Conservation (phyloP, 2,797 vertebrate species). For the Sebastes goodei region DNA sequence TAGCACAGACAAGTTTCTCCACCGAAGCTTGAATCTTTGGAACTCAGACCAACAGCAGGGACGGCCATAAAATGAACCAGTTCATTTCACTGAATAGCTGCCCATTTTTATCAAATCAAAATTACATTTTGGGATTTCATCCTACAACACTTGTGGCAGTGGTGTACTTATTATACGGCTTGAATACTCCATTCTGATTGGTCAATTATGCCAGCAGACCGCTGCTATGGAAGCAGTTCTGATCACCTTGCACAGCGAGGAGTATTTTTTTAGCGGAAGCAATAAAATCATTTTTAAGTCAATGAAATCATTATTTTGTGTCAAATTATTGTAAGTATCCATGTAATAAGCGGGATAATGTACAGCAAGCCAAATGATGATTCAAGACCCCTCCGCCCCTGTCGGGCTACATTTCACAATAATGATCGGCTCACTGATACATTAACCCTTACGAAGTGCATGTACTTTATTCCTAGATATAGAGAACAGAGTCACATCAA, state of each 20-base stretch:
- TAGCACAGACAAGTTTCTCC: background rate
- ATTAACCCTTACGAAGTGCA: too few relatives aligned
- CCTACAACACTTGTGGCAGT: background rate
- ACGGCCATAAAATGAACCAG: background rate
- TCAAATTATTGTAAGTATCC: background rate
- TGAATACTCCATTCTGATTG: too few relatives aligned
- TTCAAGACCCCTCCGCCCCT: too few relatives aligned
- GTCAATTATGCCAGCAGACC: background rate
- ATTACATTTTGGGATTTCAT: background rate
- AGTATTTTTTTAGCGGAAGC: too few relatives aligned
- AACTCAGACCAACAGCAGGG: background rate
- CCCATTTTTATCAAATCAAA: background rate
- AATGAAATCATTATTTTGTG: background rate
- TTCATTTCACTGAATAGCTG: background rate
- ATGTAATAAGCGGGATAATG: background rate
- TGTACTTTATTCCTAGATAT: background rate
- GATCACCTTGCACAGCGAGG: too few relatives aligned
- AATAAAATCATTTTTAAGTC: too few relatives aligned
- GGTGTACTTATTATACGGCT: background rate
- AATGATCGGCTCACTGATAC: too few relatives aligned
- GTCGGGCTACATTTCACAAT: too few relatives aligned
- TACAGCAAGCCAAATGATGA: rapidly evolving
- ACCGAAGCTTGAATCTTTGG: too few relatives aligned
- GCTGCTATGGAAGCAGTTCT: background rate
- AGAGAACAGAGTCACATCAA: background rate